Percentiles rank a stretch among this genome's conserved stretches.
Evolutionary conservation across 2,113 vertebrate species (phyloP).

Genomic region (Zootoca vivipara): DNA sequence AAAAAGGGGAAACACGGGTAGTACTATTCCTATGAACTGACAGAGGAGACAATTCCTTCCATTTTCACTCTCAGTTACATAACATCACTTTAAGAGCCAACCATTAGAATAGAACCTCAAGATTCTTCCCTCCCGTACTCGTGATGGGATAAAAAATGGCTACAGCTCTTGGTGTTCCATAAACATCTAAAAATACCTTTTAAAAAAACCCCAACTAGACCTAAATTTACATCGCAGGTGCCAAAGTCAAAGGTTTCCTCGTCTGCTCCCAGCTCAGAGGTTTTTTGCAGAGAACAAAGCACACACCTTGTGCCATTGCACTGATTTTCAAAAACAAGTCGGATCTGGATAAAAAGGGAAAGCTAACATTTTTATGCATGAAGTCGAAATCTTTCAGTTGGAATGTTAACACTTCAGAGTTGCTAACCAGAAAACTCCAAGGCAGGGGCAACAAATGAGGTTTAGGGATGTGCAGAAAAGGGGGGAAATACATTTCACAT

Average conservation of each 20-base stretch:
- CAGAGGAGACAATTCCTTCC: neutral
- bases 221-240: neutral
- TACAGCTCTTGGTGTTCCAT: neutral
- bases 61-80: neutral
- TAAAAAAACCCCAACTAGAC: neutral
- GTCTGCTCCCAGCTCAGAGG: neutral
- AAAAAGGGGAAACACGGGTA: too few relatives aligned
- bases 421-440: neutral
- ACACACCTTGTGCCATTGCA: neutral
- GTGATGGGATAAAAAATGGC: neutral
- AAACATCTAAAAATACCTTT: constrained; percentile 28
- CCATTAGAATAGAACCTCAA: neutral
- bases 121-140: neutral
- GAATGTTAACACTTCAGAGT: neutral
- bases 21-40: too few relatives aligned
- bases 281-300: neutral
- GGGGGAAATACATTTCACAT: too few relatives aligned
- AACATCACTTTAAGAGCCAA: neutral
- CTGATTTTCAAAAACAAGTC: constrained; percentile 35
- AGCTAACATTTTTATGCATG: constrained; percentile 9
- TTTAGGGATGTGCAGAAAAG: too few relatives aligned
- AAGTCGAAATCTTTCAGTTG: neutral
- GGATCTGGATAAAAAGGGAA: constrained; percentile 4
- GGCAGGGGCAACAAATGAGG: too few relatives aligned
- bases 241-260: neutral